A percentile compares a stretch with the other conserved stretches of the same genome.
Conservation (phyloP, 2,888 invertebrate genomes). For the Bimastos eiseni region DNA sequence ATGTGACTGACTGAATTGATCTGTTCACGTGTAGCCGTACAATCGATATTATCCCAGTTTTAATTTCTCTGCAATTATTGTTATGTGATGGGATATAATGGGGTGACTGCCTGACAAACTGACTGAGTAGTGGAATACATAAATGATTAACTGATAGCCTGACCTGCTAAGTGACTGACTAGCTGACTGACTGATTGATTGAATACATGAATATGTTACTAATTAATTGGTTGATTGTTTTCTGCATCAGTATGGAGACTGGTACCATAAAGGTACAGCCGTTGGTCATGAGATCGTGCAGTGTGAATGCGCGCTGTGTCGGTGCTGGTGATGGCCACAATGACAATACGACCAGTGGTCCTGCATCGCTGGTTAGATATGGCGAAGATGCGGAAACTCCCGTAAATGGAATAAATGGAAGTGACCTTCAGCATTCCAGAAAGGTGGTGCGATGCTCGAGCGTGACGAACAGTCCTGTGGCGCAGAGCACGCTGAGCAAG, state of each 20-base stretch:
- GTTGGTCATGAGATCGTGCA: slow-evolving; percentile 13
- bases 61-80: background rate
- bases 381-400: background rate
- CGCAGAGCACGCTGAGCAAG: background rate
- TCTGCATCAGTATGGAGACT: background rate
- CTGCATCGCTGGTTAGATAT: background rate
- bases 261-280: background rate
- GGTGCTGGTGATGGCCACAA: background rate
- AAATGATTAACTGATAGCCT: background rate
- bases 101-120: background rate
- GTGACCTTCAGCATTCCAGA: background rate
- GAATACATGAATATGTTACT: background rate
- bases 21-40: background rate
- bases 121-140: background rate
- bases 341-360: background rate
- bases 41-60: background rate
- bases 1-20: background rate
- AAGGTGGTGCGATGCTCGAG: background rate
- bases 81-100: background rate
- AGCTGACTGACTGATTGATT: background rate
- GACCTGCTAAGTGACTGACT: background rate
- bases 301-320: background rate
- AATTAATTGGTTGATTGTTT: background rate
- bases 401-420: background rate
- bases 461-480: background rate